A percentile compares a stretch with the other conserved stretches of the same genome.
phyloP scores from a whole-genome alignment of 2,888 invertebrate genomes.

The Catocala fraxini region DNA sequence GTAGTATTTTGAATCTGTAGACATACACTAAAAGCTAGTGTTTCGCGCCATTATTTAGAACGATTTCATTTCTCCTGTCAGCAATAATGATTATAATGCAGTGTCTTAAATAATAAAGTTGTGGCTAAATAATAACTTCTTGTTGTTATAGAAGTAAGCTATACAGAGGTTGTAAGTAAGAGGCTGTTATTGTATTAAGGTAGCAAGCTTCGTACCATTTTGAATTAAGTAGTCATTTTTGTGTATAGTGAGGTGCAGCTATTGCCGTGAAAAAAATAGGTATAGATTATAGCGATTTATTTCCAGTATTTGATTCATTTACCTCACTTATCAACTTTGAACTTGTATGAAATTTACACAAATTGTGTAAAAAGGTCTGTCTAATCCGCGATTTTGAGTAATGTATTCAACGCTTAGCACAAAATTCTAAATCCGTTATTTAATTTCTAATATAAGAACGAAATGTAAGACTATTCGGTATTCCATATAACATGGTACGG shows the following conservation, averaged over 20 bases:
- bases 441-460: background rate
- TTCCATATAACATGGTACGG: slow-evolving; percentile 40
- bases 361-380: no score
- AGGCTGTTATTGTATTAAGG: slow-evolving; percentile 72
- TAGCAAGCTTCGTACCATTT: slow-evolving; percentile 59
- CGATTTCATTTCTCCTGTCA: slow-evolving; percentile 42
- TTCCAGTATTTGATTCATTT: no score
- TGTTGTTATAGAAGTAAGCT: slow-evolving; percentile 63
- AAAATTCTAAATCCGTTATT: slow-evolving; percentile 1
- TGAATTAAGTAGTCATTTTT: slow-evolving; percentile 6
- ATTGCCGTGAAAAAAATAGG: background rate
- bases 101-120: slow-evolving; percentile 79
- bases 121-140: slow-evolving; percentile 70
- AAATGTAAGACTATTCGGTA: background rate
- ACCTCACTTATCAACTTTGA: no score
- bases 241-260: background rate
- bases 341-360: no score
- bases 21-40: background rate
- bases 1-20: slow-evolving; percentile 1
- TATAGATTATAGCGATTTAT: no score
- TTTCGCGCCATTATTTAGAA: slow-evolving; percentile 16
- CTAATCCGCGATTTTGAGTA: background rate
- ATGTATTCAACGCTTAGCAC: slow-evolving; percentile 7
- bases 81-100: slow-evolving; percentile 71
- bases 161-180: slow-evolving; percentile 73